Evolutionary conservation across 2,113 vertebrate species (phyloP), one percentile per base, ranked within the genome.

Genomic region (Anguilla rostrata): DNA sequence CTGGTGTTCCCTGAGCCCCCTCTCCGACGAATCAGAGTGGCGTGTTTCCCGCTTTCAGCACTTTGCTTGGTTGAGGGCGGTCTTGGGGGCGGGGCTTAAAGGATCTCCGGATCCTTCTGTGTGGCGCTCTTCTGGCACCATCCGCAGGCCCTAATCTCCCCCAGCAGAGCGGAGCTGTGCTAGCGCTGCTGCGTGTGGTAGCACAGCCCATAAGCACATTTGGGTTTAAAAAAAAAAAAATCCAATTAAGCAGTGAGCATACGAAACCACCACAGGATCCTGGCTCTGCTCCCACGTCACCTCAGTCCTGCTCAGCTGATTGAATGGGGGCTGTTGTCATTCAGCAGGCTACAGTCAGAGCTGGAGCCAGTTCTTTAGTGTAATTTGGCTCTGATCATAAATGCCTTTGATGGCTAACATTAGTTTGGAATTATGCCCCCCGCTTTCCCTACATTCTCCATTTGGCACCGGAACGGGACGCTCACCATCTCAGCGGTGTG

Each of bases 91-190:
- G 71, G 71, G 89, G 88, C 88, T 90, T 92, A 91, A 91, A 93
- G 89, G 89, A 90, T 84, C 86, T 90, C 78, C 83, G 90, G 89
- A 90, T 91, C 89, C 88, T 46, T 81, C 87, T 87, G 56, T 90
- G 88, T 84, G 4, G 7, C 8, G 3, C 87, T 84, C 71, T 88
- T 40, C 87, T 29, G 56, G 84, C 87, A 87, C 86, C 87, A 88
- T 82, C 90, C 86, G 88, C 87, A 71, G 63, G 15, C 85, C 29
- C 78, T 83, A 57, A 57, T 46, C 89, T 56, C 43, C 84, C 86
- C 71, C 81, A 20, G 46, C 43, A n/a, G 9, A n/a, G 12, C 26
- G n/a, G 1, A 34, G 60, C 4, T 5, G 20, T 66, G 18, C 20
- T 26, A 75, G 71, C 71, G 9, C 26, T 66, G 18, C 60, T 66